Conservation (phyloP, 2,888 invertebrate genomes). For the Eilema caniola region DNA sequence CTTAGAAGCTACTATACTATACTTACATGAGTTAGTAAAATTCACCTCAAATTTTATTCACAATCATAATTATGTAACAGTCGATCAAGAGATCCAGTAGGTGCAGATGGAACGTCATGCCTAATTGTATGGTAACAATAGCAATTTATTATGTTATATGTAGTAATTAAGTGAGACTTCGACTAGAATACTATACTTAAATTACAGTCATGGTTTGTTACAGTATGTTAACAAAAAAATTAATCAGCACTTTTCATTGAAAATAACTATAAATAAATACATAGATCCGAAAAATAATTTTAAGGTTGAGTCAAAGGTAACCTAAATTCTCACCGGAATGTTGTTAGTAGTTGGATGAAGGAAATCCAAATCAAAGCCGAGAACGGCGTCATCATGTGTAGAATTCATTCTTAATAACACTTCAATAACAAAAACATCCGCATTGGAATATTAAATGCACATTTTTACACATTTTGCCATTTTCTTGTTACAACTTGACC, state of each 20-base stretch:
- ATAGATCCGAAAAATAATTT: constrained; percentile 7
- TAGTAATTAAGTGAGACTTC: too few species aligned
- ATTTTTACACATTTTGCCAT: constrained; percentile 29
- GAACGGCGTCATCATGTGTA: constrained; percentile 46
- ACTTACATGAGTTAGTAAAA: too few species aligned
- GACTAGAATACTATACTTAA: not conserved
- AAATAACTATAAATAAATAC: not conserved
- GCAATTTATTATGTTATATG: too few species aligned
- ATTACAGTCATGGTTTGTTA: not conserved
- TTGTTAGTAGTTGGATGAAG: constrained; percentile 57
- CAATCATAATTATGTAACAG: too few species aligned
- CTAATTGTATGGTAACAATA: too few species aligned
- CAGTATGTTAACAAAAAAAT: not conserved
- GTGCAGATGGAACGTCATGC: too few species aligned
- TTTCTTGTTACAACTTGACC: constrained; percentile 35
- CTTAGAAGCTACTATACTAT: too few species aligned
- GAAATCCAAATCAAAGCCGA: constrained; percentile 71
- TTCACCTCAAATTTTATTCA: too few species aligned
- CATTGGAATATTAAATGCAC: constrained; percentile 12
- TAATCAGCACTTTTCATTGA: not conserved
- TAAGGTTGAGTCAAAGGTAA: constrained; percentile 28
- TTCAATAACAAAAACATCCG: constrained; percentile 9
- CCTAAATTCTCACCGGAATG: constrained; percentile 62
- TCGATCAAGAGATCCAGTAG: too few species aligned
- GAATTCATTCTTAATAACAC: constrained; percentile 38